These are phyloP conservation scores for Amiota minor DNA, from an alignment of 2,888 invertebrate genomes.

Conservation along the genomic window DNA sequence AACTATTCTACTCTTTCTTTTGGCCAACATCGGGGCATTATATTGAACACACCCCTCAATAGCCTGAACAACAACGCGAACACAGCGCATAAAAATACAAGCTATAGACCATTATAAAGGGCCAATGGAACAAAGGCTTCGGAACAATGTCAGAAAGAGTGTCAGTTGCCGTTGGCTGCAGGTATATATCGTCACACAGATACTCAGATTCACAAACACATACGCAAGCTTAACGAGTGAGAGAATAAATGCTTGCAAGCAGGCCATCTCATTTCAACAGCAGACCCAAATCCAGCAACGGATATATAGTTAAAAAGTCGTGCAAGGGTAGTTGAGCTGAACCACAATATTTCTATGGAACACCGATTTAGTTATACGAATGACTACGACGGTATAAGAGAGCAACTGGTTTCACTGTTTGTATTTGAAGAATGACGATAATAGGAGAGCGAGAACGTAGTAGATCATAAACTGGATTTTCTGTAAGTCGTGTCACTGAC, in stretches of 20 bases:
- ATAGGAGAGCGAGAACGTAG: conserved; percentile 30
- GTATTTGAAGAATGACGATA: neutral
- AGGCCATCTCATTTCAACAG: conserved; percentile 22
- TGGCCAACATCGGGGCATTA: conserved; percentile 41
- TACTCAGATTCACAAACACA: conserved; percentile 3
- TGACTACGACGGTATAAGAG: neutral
- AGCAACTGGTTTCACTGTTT: conserved; percentile 1
- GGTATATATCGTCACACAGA: conserved; percentile 19
- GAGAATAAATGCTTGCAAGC: neutral
- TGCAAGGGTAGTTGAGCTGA: neutral
- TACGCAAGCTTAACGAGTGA: neutral
- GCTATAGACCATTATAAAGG: conserved; percentile 58
- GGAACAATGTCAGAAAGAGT: conserved; percentile 51
- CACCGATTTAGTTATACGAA: neutral
- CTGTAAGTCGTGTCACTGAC: conserved; percentile 62
- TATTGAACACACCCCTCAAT: conserved; percentile 68
- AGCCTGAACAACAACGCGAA: conserved; percentile 58
- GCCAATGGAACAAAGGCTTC: conserved; percentile 64
- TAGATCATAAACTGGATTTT: conserved; percentile 57
- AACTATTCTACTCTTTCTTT: conserved; percentile 47
- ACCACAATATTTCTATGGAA: too few relatives aligned
- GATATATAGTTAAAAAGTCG: conserved; percentile 41
- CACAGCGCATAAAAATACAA: conserved; percentile 48
- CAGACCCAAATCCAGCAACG: neutral
- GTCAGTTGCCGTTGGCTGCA: conserved; percentile 40